phyloP scores from a whole-genome alignment of 2,888 invertebrate species.

The Drosophila colorata region DNA sequence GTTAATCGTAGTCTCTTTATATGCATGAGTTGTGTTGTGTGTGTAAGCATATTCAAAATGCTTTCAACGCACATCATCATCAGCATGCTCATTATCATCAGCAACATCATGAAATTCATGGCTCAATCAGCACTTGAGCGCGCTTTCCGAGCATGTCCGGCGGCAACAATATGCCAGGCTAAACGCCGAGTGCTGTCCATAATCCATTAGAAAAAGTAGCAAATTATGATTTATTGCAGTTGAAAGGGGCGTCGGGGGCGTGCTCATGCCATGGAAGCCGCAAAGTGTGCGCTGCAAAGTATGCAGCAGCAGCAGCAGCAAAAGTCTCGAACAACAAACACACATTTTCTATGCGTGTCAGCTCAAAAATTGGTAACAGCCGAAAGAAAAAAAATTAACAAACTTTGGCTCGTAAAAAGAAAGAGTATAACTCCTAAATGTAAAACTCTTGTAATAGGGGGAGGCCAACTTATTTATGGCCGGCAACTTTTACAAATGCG shows the following conservation, averaged over 20 bases:
- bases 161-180: conserved; percentile 55
- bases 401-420: conserved; percentile 47
- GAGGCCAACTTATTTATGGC: conserved; percentile 52
- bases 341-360: conserved; percentile 32
- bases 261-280: conserved; percentile 47
- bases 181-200: conserved; percentile 60
- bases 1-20: conserved; percentile 8
- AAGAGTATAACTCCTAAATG: conserved; percentile 48
- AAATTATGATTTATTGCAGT: conserved; percentile 80
- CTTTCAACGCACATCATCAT: conserved; percentile 13
- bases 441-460: conserved; percentile 68
- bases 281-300: conserved; percentile 66
- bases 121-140: conserved; percentile 64
- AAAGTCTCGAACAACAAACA: conserved; percentile 19
- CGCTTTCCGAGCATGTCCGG: conserved; percentile 45
- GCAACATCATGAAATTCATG: conserved; percentile 47
- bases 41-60: conserved; percentile 18
- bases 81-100: conserved; percentile 2
- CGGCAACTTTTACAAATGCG: conserved; percentile 40
- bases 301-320: conserved; percentile 41
- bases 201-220: conserved; percentile 79
- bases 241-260: conserved; percentile 25
- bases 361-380: conserved; percentile 37
- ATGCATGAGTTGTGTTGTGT: neutral
- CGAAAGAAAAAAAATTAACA: conserved; percentile 7